Evolutionary conservation across 2,888 invertebrate genomes (phyloP).

Genomic region (Drosophila quinaria): DNA sequence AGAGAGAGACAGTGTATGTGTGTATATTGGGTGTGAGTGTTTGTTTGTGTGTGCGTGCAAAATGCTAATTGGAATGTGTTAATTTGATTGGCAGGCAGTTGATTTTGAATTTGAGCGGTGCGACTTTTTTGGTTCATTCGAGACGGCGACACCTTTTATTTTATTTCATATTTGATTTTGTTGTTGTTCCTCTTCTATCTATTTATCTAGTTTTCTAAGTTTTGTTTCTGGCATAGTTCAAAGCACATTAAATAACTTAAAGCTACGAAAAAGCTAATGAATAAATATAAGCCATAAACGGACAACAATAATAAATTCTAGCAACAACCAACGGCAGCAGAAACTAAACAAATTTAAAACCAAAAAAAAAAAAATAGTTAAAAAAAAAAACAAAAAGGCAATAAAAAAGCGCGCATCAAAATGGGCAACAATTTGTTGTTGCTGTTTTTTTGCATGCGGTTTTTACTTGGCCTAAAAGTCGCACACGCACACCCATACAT

Average conservation of each 20-base stretch:
- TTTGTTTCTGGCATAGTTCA: constrained; percentile 33
- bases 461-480: constrained; percentile 48
- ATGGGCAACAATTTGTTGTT: constrained; percentile 36
- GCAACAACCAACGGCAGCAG: constrained; percentile 30
- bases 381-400: constrained; percentile 20
- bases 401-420: constrained; percentile 47
- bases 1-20: constrained; percentile 2
- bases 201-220: constrained; percentile 15
- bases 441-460: constrained; percentile 36
- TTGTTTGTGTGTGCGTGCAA: constrained; percentile 29
- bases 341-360: constrained; percentile 18
- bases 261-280: constrained; percentile 59
- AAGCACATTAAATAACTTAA: constrained; percentile 48
- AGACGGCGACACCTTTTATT: constrained; percentile 43
- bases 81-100: constrained; percentile 74
- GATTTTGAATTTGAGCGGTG: constrained; percentile 40
- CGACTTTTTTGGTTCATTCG: constrained; percentile 37
- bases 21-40: background rate
- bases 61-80: constrained; percentile 78
- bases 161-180: background rate
- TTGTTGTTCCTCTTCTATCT: constrained; percentile 10
- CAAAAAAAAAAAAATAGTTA: too few species aligned
- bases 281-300: constrained; percentile 66
- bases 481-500: constrained; percentile 15
- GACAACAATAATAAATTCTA: constrained; percentile 33